Percentiles rank a stretch among this genome's conserved stretches.
phyloP scores from a whole-genome alignment of 1,140 invertebrate genomes.

The Leptestheria dahalacensis region DNA sequence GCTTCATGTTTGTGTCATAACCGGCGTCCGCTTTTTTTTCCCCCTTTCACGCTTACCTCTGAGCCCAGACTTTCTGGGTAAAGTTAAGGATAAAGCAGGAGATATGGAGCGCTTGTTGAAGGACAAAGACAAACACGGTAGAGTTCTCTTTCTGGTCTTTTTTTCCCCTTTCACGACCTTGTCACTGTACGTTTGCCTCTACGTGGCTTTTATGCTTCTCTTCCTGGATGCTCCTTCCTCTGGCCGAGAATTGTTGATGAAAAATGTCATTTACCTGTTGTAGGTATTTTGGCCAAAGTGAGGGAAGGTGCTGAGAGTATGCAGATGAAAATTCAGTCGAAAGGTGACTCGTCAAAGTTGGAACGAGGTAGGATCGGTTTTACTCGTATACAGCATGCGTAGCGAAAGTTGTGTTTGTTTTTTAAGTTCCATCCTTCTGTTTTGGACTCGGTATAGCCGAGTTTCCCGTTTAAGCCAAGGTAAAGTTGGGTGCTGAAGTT shows the following conservation, averaged over 20 bases:
- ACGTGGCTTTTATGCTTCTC: background rate
- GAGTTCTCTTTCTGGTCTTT: background rate
- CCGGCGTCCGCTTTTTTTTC: background rate
- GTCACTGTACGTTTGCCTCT: background rate
- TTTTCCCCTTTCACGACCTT: too few species aligned
- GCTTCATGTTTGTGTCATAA: too few species aligned
- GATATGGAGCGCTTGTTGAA: conserved; percentile 78
- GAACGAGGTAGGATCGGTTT: background rate
- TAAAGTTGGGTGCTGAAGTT: too few species aligned
- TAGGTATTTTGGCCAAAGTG: conserved; percentile 83
- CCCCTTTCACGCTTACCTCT: background rate
- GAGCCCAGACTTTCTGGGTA: conserved; percentile 68
- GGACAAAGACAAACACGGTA: conserved; percentile 82
- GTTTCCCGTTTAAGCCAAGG: too few species aligned
- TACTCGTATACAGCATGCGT: background rate
- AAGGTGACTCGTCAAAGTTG: conserved; percentile 40
- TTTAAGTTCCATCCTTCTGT: too few species aligned
- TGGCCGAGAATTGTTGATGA: too few species aligned
- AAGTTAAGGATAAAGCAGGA: conserved; percentile 79
- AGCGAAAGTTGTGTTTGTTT: background rate
- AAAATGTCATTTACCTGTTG: too few species aligned
- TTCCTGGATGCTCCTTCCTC: too few species aligned
- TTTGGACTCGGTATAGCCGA: too few species aligned
- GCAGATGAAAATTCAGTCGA: conserved; percentile 83
- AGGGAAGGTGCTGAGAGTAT: conserved; percentile 90